These are phyloP conservation scores for Hydrozoanthus gracilis DNA, from an alignment of 92 coral and sea anemone species.

Conservation along the genomic window DNA sequence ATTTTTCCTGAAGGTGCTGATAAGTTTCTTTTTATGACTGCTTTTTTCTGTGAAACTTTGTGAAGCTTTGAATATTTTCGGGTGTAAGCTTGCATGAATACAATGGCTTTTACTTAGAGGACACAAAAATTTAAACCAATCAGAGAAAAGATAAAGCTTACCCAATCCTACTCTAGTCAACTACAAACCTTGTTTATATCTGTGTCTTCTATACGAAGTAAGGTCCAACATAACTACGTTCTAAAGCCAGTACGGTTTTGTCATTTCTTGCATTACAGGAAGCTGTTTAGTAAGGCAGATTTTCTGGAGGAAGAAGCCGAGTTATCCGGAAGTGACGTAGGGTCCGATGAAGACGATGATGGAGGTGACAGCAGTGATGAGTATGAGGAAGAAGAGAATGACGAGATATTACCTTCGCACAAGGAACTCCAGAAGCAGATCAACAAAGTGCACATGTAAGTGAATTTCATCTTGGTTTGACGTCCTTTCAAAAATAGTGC, in stretches of 20 bases:
- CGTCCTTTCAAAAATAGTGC: background rate
- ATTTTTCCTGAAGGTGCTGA: too few species aligned
- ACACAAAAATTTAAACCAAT: too few species aligned
- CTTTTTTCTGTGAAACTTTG: too few species aligned
- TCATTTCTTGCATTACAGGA: constrained; percentile 15
- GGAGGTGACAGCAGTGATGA: constrained; percentile 83
- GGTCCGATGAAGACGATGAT: constrained; percentile 95
- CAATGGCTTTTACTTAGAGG: too few species aligned
- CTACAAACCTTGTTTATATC: too few species aligned
- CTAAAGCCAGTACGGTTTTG: background rate
- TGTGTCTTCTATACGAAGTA: too few species aligned
- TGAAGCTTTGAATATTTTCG: too few species aligned
- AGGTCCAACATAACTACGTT: too few species aligned
- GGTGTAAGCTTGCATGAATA: too few species aligned
- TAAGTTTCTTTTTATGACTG: too few species aligned
- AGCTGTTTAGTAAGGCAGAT: constrained; percentile 83
- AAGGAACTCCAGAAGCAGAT: constrained; percentile 95
- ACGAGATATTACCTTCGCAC: constrained; percentile 90
- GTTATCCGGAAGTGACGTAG: constrained; percentile 95
- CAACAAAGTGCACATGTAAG: constrained; percentile 97
- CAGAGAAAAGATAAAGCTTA: too few species aligned
- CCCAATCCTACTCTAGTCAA: too few species aligned
- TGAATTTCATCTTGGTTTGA: background rate
- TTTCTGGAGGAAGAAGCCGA: constrained; percentile 97
- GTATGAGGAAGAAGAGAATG: constrained; percentile 88